These are phyloP conservation scores for Trypoxylus dichotomus DNA, from an alignment of 1,140 invertebrate species.

Conservation along the genomic window DNA sequence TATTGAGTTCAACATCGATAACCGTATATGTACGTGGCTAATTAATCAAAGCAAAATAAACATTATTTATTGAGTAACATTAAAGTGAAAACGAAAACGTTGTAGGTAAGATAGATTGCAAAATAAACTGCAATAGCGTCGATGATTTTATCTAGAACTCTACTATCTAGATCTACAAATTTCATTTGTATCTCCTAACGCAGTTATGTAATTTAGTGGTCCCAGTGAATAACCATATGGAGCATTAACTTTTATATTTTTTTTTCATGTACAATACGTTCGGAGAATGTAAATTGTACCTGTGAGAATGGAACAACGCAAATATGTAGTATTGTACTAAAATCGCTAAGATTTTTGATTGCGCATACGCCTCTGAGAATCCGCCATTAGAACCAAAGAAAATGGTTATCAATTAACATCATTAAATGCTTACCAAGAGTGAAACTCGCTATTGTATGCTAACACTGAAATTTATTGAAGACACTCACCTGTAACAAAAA, in stretches of 20 bases:
- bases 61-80: background rate
- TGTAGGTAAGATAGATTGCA: background rate
- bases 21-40: background rate
- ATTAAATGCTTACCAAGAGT: background rate
- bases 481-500: slow-evolving; percentile 17
- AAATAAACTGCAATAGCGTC: background rate
- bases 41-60: background rate
- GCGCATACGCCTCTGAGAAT: background rate
- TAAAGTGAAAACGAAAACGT: background rate
- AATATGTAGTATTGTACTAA: background rate
- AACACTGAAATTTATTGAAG: background rate
- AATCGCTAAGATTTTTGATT: background rate
- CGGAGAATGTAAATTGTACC: background rate
- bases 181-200: background rate
- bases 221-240: background rate
- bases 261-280: background rate
- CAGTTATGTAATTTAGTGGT: background rate
- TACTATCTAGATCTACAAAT: background rate
- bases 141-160: slow-evolving; percentile 1
- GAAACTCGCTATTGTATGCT: background rate
- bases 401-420: background rate
- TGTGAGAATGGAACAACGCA: background rate
- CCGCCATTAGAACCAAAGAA: background rate
- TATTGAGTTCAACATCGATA: background rate
- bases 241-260: background rate